phyloP scores from a whole-genome alignment of 2,888 invertebrate species.

The Microplitis manilae region DNA sequence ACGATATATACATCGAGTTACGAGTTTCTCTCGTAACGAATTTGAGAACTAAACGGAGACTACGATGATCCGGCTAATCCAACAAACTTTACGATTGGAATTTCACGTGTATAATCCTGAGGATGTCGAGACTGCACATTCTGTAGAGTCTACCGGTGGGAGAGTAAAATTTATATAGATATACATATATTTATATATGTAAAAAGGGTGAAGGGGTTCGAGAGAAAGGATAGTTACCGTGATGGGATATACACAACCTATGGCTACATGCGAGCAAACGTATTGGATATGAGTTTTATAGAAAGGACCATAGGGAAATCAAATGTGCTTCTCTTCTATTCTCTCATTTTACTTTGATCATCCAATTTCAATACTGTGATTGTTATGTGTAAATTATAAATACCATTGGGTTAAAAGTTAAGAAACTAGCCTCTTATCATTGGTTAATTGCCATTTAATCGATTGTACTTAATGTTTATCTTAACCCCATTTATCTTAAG shows the following conservation, averaged over 20 bases:
- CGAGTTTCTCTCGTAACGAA: constrained; percentile 32
- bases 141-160: constrained; percentile 32
- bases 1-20: not conserved
- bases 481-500: no score
- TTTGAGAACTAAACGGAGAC: constrained; percentile 27
- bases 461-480: no score
- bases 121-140: constrained; percentile 5
- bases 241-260: constrained; percentile 18
- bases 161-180: constrained; percentile 39
- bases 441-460: not conserved
- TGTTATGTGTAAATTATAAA: constrained; percentile 11
- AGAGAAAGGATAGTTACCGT: constrained; percentile 11
- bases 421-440: not conserved
- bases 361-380: constrained; percentile 18
- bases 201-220: not conserved
- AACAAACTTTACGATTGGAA: constrained; percentile 52
- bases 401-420: not conserved
- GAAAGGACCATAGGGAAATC: constrained; percentile 62
- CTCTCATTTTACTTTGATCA: constrained; percentile 47
- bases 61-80: constrained; percentile 49
- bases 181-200: constrained; percentile 6
- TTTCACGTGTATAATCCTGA: constrained; percentile 45
- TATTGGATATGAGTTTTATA: constrained; percentile 58
- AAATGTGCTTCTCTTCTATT: constrained; percentile 51
- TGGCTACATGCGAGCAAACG: constrained; percentile 19